Conservation (phyloP, 2,797 vertebrate species). For the Anguilla marmorata region DNA sequence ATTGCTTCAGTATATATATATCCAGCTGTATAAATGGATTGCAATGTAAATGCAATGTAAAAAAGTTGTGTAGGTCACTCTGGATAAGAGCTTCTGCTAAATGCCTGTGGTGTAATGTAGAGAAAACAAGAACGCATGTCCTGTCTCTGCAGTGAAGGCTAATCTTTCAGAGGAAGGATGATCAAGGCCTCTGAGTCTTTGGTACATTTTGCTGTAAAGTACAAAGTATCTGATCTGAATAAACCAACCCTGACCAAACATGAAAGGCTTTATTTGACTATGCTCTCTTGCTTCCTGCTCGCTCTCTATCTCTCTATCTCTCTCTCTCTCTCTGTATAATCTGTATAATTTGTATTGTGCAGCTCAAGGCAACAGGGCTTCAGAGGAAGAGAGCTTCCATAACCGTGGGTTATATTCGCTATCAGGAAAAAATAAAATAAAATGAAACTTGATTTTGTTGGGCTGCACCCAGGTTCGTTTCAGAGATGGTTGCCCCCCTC, state of each 20-base stretch:
- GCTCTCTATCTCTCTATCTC: neutral
- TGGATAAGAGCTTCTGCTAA: too few species aligned
- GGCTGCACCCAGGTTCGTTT: neutral
- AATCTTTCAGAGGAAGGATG: neutral
- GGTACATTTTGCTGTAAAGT: neutral
- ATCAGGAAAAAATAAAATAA: neutral
- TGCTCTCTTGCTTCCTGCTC: neutral
- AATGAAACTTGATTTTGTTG: neutral
- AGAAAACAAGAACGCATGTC: too few species aligned
- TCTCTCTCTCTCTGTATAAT: neutral
- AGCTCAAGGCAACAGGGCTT: neutral
- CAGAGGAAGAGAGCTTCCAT: neutral
- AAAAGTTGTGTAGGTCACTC: too few species aligned
- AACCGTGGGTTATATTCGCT: neutral
- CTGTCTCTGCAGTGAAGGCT: too few species aligned
- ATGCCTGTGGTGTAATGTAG: too few species aligned
- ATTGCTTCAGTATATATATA: too few species aligned
- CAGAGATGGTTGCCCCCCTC: neutral
- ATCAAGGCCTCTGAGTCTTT: neutral
- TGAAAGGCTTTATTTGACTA: neutral
- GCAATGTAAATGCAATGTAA: too few species aligned
- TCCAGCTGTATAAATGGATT: too few species aligned
- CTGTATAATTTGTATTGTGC: neutral
- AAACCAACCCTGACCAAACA: neutral
- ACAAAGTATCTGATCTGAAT: neutral